Evolutionary conservation across 2,797 vertebrate species (phyloP), one percentile per base, ranked within the genome.

Genomic region (Hyperoplus lanceolatus): DNA sequence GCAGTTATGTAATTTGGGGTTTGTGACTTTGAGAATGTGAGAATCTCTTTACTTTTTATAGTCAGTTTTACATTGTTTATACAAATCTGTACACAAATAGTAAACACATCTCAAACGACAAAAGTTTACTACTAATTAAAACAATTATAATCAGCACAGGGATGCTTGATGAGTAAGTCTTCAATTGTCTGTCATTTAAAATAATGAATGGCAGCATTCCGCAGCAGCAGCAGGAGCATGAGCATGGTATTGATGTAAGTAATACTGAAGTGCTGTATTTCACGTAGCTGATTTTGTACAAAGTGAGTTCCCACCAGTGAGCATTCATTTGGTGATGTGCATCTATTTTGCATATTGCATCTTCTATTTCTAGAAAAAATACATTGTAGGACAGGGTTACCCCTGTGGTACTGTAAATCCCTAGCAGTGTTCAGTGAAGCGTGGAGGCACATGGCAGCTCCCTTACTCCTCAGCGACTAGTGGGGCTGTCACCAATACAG

Each of bases 401-500:
- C 48, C 2, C 7, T 62, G n/a, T 63, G 10, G 29, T 48, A 54
- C 81, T 70, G 56, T 83, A 71, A 75, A 59, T 71, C 62, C 29
- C 16, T 14, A 61, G 46, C 53, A n/a, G 68, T 41, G 64, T 50
- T 60, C n/a, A 57, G 16, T 79, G 64, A 85, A 71, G 54, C 45
- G 15, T 69, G 57, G 53, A 83, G 41, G 9, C 60, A 53, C 60
- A 68, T 21, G 9, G 41, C 64, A 21, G 29, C 42, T 76, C 51
- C 42, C 61, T 68, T 70, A 63, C 77, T 74, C 41, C 81, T 70
- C 53, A 59, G 54, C 21, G 43, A 9, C n/a, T 69, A 9, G 7
- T 65, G 65, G 45, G 64, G 49, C 70, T 72, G 81, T 81, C 84
- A 84, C 80, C 76, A 81, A 75, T 81, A 84, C 78, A 3, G 29